A percentile compares a stretch with the other conserved stretches of the same genome.
Conservation (phyloP, 1,140 invertebrate genomes). For the Brachionus rotundiformis region DNA sequence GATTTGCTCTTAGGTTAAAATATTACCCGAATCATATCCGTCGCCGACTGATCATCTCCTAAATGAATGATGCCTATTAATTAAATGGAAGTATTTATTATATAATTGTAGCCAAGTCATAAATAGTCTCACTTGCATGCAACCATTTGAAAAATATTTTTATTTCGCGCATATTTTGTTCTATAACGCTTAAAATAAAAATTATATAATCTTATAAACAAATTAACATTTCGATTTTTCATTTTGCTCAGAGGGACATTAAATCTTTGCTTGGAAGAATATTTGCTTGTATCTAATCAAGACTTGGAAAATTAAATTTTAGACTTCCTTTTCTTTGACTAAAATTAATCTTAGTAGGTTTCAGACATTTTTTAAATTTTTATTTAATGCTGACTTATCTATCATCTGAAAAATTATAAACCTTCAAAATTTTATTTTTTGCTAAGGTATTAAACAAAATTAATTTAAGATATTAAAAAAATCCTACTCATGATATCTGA, state of each 20-base stretch:
- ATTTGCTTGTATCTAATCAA: neutral
- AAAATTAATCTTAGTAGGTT: too few species aligned
- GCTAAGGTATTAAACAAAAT: too few species aligned
- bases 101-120: too few species aligned
- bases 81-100: neutral
- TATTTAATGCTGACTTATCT: too few species aligned
- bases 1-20: neutral
- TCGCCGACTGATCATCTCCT: slow-evolving; percentile 46
- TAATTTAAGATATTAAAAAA: too few species aligned
- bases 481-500: too few species aligned
- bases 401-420: too few species aligned
- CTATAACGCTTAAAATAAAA: slow-evolving; percentile 71
- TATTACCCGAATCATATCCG: slow-evolving; percentile 49
- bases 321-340: neutral
- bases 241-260: neutral
- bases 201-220: slow-evolving; percentile 43
- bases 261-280: neutral
- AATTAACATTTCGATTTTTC: neutral
- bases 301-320: neutral
- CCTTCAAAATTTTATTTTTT: too few species aligned
- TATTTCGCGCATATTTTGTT: slow-evolving; percentile 85
- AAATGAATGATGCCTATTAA: slow-evolving; percentile 45
- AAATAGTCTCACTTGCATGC: slow-evolving; percentile 68
- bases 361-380: too few species aligned
- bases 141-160: slow-evolving; percentile 85